Evolutionary conservation across 2,113 vertebrate genomes (phyloP).

Genomic region (Conger conger): DNA sequence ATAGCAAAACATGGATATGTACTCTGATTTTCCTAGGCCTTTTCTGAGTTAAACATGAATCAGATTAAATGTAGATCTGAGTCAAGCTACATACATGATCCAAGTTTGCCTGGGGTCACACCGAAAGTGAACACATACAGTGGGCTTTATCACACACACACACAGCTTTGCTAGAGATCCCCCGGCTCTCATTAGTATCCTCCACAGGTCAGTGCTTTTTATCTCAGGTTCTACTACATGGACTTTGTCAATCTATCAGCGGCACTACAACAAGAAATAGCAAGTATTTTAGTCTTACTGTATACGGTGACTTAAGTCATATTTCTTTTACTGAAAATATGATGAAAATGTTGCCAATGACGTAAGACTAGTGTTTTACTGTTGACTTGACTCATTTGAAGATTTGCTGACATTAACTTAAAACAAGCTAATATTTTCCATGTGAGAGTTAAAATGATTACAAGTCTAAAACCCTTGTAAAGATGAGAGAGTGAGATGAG

Average conservation of each 20-base stretch:
- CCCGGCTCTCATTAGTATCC: conserved; percentile 14
- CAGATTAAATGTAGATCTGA: not conserved
- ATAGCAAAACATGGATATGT: conserved; percentile 6
- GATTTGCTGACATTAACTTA: no score
- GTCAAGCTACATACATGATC: not conserved
- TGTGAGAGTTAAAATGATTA: no score
- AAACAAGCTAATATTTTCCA: no score
- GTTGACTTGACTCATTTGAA: no score
- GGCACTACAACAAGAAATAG: no score
- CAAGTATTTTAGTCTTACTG: no score
- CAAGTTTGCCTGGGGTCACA: conserved; percentile 10
- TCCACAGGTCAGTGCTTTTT: conserved; percentile 31
- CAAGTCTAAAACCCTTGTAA: no score
- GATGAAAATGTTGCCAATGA: no score
- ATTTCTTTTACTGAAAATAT: no score
- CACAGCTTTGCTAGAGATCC: not conserved
- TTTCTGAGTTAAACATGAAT: conserved; percentile 15
- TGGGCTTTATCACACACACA: not conserved
- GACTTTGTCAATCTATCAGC: conserved; percentile 52
- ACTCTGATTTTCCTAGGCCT: conserved; percentile 3
- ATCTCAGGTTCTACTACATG: conserved; percentile 46
- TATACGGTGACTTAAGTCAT: no score
- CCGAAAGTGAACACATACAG: conserved; percentile 6
- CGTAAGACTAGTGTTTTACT: no score
- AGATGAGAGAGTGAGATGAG: conserved; percentile 40